These are phyloP conservation scores for Labia minor DNA, from an alignment of 2,888 invertebrate species.

Conservation along the genomic window DNA sequence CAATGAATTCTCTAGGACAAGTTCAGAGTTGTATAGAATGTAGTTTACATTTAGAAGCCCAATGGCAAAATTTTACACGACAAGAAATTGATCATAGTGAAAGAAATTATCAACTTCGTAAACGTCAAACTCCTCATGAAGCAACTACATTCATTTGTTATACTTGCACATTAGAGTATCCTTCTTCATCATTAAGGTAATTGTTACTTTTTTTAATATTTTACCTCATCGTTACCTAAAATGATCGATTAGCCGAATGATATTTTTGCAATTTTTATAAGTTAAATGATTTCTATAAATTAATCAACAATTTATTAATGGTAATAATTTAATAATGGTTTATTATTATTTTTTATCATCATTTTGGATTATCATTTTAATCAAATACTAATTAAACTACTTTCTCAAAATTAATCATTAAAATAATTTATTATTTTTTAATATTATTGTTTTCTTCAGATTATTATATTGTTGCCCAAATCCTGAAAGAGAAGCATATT, in stretches of 20 bases:
- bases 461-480: slow-evolving; percentile 76
- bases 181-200: slow-evolving; percentile 54
- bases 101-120: slow-evolving; percentile 68
- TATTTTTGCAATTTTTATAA: too few relatives aligned
- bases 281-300: too few relatives aligned
- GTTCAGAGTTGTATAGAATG: slow-evolving; percentile 71
- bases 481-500: slow-evolving; percentile 77
- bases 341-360: too few relatives aligned
- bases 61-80: slow-evolving; percentile 71
- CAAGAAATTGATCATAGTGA: slow-evolving; percentile 64
- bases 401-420: too few relatives aligned
- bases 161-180: slow-evolving; percentile 73
- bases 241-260: too few relatives aligned
- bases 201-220: neutral
- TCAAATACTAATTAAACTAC: too few relatives aligned
- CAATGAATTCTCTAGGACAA: slow-evolving; percentile 70
- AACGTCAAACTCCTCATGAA: slow-evolving; percentile 57
- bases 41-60: slow-evolving; percentile 71
- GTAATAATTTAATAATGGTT: too few relatives aligned
- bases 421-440: too few relatives aligned
- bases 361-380: too few relatives aligned
- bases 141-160: slow-evolving; percentile 76
- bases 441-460: slow-evolving; percentile 38
- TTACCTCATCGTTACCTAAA: too few relatives aligned
- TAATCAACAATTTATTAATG: too few relatives aligned